phyloP scores from a whole-genome alignment of 2,888 invertebrate species.

The Amblyteles armatorius region DNA sequence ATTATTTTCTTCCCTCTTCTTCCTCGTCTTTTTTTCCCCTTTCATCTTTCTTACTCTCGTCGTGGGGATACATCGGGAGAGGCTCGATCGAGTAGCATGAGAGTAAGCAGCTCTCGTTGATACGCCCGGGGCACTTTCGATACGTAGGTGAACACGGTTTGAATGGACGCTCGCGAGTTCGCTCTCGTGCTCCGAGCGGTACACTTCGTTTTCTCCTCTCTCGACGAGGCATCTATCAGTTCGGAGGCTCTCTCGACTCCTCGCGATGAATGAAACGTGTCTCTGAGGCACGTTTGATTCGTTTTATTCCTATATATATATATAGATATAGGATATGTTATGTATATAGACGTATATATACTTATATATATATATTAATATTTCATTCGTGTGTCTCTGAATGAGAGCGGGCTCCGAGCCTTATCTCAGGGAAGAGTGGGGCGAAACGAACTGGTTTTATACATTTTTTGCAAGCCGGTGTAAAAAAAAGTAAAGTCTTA shows the following conservation, averaged over 20 bases:
- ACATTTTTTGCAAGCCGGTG: background rate
- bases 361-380: background rate
- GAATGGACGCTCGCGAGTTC: constrained; percentile 47
- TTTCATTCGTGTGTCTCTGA: constrained; percentile 31
- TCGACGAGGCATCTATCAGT: constrained; percentile 50
- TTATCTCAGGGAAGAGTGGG: constrained; percentile 1
- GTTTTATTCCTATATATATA: constrained; percentile 12
- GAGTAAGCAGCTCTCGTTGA: constrained; percentile 31
- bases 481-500: background rate
- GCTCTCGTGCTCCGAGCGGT: constrained; percentile 11
- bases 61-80: constrained; percentile 25
- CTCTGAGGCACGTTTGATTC: constrained; percentile 28
- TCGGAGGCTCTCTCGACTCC: constrained; percentile 29
- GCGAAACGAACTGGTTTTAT: background rate
- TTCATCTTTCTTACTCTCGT: constrained; percentile 23
- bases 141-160: constrained; percentile 18
- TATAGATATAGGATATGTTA: background rate
- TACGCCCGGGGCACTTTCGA: constrained; percentile 38
- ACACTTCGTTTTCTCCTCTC: constrained; percentile 31
- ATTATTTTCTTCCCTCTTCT: constrained; percentile 19
- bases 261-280: constrained; percentile 53
- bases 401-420: constrained; percentile 18
- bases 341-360: background rate
- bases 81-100: constrained; percentile 39
- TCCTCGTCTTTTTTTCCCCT: constrained; percentile 10